Evolutionary conservation across 92 coral and sea anemone species (phyloP).

Genomic region (Heteractis magnifica): DNA sequence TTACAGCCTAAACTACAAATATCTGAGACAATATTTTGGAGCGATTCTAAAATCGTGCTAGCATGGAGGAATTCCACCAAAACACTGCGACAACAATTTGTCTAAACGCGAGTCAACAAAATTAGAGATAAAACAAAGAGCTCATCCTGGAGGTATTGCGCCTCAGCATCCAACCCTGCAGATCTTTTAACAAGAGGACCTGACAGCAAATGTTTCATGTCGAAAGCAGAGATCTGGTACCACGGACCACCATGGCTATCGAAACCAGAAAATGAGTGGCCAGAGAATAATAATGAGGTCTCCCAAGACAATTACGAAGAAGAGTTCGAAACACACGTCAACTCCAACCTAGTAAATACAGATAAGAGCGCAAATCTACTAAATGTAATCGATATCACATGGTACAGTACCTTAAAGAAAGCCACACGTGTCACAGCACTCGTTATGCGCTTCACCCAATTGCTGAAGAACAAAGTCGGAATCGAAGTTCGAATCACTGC

Average conservation of each 20-base stretch:
- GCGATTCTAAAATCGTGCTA: conserved; percentile 40
- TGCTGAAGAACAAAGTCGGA: not conserved
- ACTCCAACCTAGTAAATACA: not conserved
- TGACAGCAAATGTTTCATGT: not conserved
- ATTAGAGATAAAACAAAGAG: conserved; percentile 5
- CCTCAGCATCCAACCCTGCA: conserved; percentile 35
- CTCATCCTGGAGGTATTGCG: conserved; percentile 25
- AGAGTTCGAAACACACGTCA: not conserved
- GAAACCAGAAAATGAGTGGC: not conserved
- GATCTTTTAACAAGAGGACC: conserved; percentile 33
- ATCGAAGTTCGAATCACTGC: not conserved
- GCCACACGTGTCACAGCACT: conserved; percentile 34
- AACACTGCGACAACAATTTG: conserved; percentile 1
- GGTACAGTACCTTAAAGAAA: conserved; percentile 39
- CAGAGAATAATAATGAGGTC: not conserved
- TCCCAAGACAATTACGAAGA: not conserved
- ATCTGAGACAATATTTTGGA: conserved; percentile 24
- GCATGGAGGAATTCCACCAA: conserved; percentile 10
- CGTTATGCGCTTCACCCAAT: conserved; percentile 32
- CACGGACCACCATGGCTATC: conserved; percentile 23
- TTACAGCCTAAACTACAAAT: too few relatives aligned
- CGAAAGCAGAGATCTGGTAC: conserved; percentile 4
- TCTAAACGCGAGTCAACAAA: conserved; percentile 7
- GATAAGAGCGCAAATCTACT: not conserved
- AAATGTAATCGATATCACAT: conserved; percentile 20